Evolutionary conservation across 2,888 invertebrate species (phyloP).

Genomic region (Trachelus tabidus): DNA sequence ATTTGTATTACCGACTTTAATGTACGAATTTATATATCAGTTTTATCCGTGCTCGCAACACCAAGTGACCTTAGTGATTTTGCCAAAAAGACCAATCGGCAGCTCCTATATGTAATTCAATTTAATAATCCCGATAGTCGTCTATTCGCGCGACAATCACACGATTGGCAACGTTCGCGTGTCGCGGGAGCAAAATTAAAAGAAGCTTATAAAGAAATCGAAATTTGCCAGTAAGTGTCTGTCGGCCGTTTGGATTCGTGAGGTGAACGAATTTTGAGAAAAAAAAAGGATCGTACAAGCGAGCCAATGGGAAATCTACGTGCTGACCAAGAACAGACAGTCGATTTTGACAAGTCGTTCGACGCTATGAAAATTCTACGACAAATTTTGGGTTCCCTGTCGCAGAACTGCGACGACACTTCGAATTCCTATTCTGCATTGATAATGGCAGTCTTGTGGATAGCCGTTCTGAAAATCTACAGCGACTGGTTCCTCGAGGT

Average conservation of each 20-base stretch:
- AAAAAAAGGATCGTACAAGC: not conserved
- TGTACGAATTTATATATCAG: too few relatives aligned
- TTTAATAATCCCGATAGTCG: not conserved
- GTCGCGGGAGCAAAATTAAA: not conserved
- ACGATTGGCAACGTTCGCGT: not conserved
- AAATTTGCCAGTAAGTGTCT: not conserved
- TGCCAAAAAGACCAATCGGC: too few relatives aligned
- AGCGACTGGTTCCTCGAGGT: constrained; percentile 5
- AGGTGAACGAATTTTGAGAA: not conserved
- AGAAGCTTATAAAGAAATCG: not conserved
- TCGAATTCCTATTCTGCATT: not conserved
- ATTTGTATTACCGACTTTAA: not conserved
- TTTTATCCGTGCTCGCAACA: too few relatives aligned
- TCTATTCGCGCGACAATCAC: not conserved
- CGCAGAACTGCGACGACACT: not conserved
- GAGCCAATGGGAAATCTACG: not conserved
- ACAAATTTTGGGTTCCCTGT: not conserved
- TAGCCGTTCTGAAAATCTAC: constrained; percentile 1
- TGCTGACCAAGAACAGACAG: not conserved
- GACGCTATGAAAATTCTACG: not conserved
- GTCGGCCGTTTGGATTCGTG: not conserved
- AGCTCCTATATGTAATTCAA: too few relatives aligned
- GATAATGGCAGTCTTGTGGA: constrained; percentile 1
- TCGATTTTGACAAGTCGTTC: not conserved
- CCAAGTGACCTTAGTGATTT: too few relatives aligned